A percentile compares a stretch with the other conserved stretches of the same genome.
Evolutionary conservation across 35 echinoderm and acorn worm species (phyloP).

Genomic region (Ptychodera flava): DNA sequence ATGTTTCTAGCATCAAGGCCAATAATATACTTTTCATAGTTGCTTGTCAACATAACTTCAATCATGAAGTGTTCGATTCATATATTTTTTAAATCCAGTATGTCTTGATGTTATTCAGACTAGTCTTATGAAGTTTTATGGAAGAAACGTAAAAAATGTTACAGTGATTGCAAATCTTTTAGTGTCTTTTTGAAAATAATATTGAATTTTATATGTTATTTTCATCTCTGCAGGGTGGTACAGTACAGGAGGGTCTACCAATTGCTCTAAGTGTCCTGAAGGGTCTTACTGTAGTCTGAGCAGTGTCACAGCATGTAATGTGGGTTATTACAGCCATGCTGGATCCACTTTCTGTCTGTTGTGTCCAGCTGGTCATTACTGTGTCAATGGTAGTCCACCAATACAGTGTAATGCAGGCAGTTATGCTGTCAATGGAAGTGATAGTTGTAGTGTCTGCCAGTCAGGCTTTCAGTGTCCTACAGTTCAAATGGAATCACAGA

Average conservation of each 20-base stretch:
- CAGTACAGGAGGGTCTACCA: neutral
- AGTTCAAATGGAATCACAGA: constrained; percentile 7
- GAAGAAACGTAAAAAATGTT: too few species aligned
- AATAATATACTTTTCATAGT: too few species aligned
- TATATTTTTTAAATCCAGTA: too few species aligned
- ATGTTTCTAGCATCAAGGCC: too few species aligned
- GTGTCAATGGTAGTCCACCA: constrained; percentile 23
- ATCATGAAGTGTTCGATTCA: too few species aligned
- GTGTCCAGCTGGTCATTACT: constrained; percentile 77
- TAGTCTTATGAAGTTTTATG: too few species aligned
- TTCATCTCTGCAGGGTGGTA: constrained; percentile 29
- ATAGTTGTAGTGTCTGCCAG: constrained; percentile 25
- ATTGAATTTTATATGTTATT: too few species aligned
- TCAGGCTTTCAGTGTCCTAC: constrained; percentile 39
- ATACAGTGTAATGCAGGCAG: constrained; percentile 15
- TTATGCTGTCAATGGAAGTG: constrained; percentile 37
- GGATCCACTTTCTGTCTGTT: constrained; percentile 36
- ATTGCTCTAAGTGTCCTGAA: constrained; percentile 53
- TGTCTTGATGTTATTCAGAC: too few species aligned
- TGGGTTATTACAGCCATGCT: constrained; percentile 71
- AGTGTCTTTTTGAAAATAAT: too few species aligned
- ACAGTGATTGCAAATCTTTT: too few species aligned
- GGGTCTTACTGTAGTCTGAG: constrained; percentile 65
- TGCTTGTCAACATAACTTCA: too few species aligned
- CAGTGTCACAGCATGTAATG: constrained; percentile 33